phyloP scores from a whole-genome alignment of 1,140 invertebrate species.

The Ectropis grisescens region DNA sequence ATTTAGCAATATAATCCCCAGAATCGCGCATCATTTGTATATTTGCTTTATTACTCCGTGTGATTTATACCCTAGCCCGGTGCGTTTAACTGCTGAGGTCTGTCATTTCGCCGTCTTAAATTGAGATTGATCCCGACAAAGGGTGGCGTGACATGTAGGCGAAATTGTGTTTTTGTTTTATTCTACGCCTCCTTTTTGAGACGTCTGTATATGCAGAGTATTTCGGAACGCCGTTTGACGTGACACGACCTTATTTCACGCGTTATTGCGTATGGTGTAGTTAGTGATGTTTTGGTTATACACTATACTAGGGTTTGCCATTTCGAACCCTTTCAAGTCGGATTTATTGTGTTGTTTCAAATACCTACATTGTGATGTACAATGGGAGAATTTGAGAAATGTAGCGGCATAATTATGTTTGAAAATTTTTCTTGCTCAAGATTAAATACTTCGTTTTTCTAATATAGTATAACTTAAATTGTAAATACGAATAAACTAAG shows the following conservation, averaged over 20 bases:
- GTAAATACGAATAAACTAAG: too few species aligned
- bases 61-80: slow-evolving; percentile 57
- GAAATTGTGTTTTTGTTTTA: slow-evolving; percentile 38
- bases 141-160: slow-evolving; percentile 27
- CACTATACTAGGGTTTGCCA: background rate
- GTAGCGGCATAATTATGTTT: too few species aligned
- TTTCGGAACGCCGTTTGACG: slow-evolving; percentile 6
- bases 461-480: too few species aligned
- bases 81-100: slow-evolving; percentile 55
- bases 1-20: too few species aligned
- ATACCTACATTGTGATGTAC: too few species aligned
- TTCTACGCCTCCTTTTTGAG: slow-evolving; percentile 14
- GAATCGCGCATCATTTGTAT: slow-evolving; percentile 47
- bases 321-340: background rate
- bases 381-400: too few species aligned
- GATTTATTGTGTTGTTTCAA: too few species aligned
- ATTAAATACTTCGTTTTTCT: too few species aligned
- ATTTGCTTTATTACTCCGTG: slow-evolving; percentile 50
- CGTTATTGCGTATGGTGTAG: background rate
- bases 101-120: slow-evolving; percentile 61
- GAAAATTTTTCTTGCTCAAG: too few species aligned
- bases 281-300: background rate
- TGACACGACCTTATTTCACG: slow-evolving; percentile 8
- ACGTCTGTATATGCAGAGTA: slow-evolving; percentile 10
- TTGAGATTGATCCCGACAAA: slow-evolving; percentile 57